Percentiles rank a stretch among this genome's conserved stretches.
These are phyloP conservation scores for Antheraea pernyi DNA, from an alignment of 1,140 invertebrate genomes.

Conservation along the genomic window DNA sequence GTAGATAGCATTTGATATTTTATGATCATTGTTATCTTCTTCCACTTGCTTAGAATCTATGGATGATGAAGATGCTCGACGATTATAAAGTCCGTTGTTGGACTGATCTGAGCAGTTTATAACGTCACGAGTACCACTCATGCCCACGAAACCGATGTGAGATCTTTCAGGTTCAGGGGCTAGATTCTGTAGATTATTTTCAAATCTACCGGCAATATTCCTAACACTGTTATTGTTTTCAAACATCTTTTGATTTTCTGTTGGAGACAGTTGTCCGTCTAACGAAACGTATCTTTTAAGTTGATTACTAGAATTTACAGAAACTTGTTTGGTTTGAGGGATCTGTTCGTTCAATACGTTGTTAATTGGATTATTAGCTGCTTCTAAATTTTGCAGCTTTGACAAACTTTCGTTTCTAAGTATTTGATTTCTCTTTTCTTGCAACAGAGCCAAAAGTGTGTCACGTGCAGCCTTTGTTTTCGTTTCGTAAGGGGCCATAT, in stretches of 20 bases:
- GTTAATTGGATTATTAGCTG: constrained; percentile 74
- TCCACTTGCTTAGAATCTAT: constrained; percentile 71
- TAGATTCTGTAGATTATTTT: constrained; percentile 79
- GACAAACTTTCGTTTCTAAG: constrained; percentile 72
- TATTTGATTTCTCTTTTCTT: constrained; percentile 87
- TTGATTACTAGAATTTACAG: constrained; percentile 65
- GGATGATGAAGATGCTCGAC: constrained; percentile 69
- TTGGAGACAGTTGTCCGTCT: constrained; percentile 58
- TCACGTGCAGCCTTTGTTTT: constrained; percentile 62
- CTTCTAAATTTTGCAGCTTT: constrained; percentile 53
- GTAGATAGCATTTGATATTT: constrained; percentile 36
- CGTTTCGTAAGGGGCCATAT: constrained; percentile 47
- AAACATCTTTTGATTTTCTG: constrained; percentile 46
- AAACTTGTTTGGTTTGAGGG: constrained; percentile 87
- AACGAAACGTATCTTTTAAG: constrained; percentile 76
- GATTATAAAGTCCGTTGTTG: constrained; percentile 49
- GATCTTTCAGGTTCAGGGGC: constrained; percentile 50
- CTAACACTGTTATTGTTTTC: constrained; percentile 81
- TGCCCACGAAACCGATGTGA: constrained; percentile 58
- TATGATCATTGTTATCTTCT: constrained; percentile 65
- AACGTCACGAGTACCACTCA: constrained; percentile 63
- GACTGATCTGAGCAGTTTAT: constrained; percentile 68
- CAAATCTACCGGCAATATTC: constrained; percentile 91
- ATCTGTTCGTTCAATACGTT: constrained; percentile 84
- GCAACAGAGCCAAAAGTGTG: constrained; percentile 85